Conservation (phyloP, 35 echinoderm and acorn worm species). For the Lytechinus pictus region DNA sequence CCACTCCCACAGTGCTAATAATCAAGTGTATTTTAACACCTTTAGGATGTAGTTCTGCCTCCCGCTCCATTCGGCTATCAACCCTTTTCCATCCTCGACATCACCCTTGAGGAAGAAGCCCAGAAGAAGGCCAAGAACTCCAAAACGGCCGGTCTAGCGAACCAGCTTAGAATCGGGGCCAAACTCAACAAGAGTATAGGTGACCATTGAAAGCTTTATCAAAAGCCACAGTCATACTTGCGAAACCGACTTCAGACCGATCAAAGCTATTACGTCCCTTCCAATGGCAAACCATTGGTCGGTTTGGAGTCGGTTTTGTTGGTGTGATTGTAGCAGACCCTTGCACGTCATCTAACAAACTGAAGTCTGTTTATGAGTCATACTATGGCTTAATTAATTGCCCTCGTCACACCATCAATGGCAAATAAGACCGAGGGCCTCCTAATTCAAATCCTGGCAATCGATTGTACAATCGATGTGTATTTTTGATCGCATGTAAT, state of each 20-base stretch:
- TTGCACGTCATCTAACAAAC: not conserved
- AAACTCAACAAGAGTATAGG: conserved; percentile 94
- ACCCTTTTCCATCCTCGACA: conserved; percentile 89
- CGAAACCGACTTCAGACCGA: too few relatives aligned
- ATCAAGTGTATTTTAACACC: not conserved
- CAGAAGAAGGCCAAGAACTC: conserved; percentile 76
- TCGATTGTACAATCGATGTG: too few relatives aligned
- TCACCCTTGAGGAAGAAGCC: conserved; percentile 84
- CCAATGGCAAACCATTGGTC: too few relatives aligned
- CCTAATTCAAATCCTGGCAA: too few relatives aligned
- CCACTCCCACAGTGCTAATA: not conserved
- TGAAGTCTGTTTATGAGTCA: not conserved
- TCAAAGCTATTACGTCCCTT: too few relatives aligned
- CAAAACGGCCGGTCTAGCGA: conserved; percentile 89
- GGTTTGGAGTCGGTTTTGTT: too few relatives aligned
- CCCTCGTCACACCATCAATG: too few relatives aligned
- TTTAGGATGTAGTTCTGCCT: conserved; percentile 77
- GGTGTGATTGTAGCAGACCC: too few relatives aligned
- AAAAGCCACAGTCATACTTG: not conserved
- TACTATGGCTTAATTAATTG: not conserved
- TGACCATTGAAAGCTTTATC: conserved; percentile 42
- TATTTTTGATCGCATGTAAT: too few relatives aligned
- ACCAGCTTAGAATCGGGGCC: conserved; percentile 86
- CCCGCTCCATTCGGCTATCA: conserved; percentile 83
- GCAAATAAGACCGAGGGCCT: too few relatives aligned